Evolutionary conservation across 1,140 invertebrate genomes (phyloP), one percentile per base, ranked within the genome.

Genomic region (Vanessa atalanta): DNA sequence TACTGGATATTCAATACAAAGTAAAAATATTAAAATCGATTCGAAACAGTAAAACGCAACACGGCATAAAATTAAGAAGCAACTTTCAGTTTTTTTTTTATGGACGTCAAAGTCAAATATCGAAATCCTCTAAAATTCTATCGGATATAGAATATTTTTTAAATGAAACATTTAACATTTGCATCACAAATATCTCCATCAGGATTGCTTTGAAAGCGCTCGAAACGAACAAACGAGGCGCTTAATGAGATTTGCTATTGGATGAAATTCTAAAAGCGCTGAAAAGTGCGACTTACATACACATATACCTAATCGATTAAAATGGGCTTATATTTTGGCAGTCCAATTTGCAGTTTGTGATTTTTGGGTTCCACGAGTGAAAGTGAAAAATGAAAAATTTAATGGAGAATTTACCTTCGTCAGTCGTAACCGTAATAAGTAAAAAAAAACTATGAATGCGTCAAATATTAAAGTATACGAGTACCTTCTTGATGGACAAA

Each of bases 121-220:
- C 9, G 13, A 57, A 57, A 23, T 57, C 9, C 8, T 5, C 13
- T 9, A 26, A 11, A 20, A 23, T 9, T 43, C 48, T 37, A 61
- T 37, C 57, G 14, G 31, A 61, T 37, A 31, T 61, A 31, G 0
- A 14, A 15, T 13, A 7, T 37, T 61, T 61, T 37, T 15, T 15
- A 47, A 61, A 61, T 15, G 55, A 26, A 57, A 61, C 47, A 60
- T 68, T 74, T 71, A 67, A 47, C 57, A 77, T 68, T 37, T 69
- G 69, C 76, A 77, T 68, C 26, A 37, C 72, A 71, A 77, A 77
- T 77, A 68, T 72, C 60, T 73, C 76, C 74, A 73, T 77, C 73
- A 70, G 64, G 51, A 75, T 75, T 55, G 64, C 73, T 71, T 75
- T 75, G 64, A 75, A 65, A 55, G 48, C 64, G 48, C 48, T 67